Evolutionary conservation across 1,140 invertebrate genomes (phyloP).

Genomic region (Gonioctena quinquepunctata): DNA sequence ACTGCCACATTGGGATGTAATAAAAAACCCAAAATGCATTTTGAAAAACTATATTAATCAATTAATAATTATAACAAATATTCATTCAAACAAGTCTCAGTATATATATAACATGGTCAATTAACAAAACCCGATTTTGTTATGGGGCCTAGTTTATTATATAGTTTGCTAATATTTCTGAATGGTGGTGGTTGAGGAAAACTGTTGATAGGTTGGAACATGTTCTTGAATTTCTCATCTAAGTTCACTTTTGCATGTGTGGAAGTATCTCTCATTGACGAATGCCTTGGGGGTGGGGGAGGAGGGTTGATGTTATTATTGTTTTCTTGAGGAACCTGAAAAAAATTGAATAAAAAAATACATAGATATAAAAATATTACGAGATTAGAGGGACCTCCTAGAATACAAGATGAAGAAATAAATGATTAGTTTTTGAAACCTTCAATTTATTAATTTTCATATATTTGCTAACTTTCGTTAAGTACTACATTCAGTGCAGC

Average conservation of each 20-base stretch:
- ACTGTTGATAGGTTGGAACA: conserved; percentile 37
- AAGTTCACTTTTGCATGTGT: conserved; percentile 31
- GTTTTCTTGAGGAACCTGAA: conserved; percentile 30
- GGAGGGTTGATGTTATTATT: conserved; percentile 37
- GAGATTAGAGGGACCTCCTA: too few relatives aligned
- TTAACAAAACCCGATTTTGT: conserved; percentile 8
- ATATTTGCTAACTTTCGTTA: too few relatives aligned
- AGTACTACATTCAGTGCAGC: too few relatives aligned
- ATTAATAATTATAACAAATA: conserved; percentile 23
- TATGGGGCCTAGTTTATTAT: conserved; percentile 47
- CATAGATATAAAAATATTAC: too few relatives aligned
- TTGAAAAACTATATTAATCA: conserved; percentile 18
- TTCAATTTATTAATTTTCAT: too few relatives aligned
- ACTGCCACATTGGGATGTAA: too few relatives aligned
- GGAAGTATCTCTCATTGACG: conserved; percentile 43
- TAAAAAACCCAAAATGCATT: background rate
- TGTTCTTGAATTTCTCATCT: conserved; percentile 42
- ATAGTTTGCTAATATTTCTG: conserved; percentile 46
- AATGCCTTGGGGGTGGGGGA: conserved; percentile 48
- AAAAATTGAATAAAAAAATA: conserved; percentile 10
- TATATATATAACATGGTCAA: background rate
- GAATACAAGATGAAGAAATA: too few relatives aligned
- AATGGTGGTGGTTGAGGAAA: conserved; percentile 48
- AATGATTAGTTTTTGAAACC: too few relatives aligned
- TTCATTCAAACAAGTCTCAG: conserved; percentile 17